Conservation (phyloP, 1,140 invertebrate genomes). For the Trypoxylus dichotomus region DNA sequence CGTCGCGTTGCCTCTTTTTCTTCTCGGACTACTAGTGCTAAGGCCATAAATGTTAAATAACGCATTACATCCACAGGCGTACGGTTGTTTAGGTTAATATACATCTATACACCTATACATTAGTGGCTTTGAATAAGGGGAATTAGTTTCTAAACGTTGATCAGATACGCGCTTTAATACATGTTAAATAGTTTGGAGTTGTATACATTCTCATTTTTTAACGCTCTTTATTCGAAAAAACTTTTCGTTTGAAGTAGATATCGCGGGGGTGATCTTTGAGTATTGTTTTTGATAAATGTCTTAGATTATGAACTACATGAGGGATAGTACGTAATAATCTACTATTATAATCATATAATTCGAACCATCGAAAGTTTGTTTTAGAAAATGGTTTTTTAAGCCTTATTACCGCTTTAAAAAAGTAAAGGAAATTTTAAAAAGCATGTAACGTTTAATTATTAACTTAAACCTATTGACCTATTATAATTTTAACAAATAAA, state of each 20-base stretch:
- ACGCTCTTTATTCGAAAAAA: neutral
- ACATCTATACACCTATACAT: slow-evolving; percentile 10
- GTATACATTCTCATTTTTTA: slow-evolving; percentile 11
- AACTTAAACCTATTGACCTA: too few species aligned
- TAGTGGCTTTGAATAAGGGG: neutral
- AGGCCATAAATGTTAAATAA: slow-evolving; percentile 14
- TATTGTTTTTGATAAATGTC: neutral
- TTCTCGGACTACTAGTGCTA: slow-evolving; percentile 8
- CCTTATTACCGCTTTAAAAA: too few species aligned
- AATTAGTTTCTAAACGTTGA: slow-evolving; percentile 17
- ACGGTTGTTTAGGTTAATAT: slow-evolving; percentile 7
- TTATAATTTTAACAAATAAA: too few species aligned
- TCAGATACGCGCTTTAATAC: slow-evolving; percentile 18
- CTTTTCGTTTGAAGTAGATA: neutral
- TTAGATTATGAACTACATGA: neutral
- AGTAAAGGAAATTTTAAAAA: too few species aligned
- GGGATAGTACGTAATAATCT: neutral
- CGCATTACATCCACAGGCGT: slow-evolving; percentile 3
- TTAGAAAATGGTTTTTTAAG: too few species aligned
- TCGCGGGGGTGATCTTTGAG: neutral
- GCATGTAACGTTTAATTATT: too few species aligned
- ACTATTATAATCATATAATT: neutral
- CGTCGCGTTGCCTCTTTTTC: slow-evolving; percentile 20
- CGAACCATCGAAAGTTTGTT: too few species aligned
- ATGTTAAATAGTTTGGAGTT: slow-evolving; percentile 18